Evolutionary conservation across 2,888 invertebrate genomes (phyloP).

Genomic region (Diadegma fenestrale): DNA sequence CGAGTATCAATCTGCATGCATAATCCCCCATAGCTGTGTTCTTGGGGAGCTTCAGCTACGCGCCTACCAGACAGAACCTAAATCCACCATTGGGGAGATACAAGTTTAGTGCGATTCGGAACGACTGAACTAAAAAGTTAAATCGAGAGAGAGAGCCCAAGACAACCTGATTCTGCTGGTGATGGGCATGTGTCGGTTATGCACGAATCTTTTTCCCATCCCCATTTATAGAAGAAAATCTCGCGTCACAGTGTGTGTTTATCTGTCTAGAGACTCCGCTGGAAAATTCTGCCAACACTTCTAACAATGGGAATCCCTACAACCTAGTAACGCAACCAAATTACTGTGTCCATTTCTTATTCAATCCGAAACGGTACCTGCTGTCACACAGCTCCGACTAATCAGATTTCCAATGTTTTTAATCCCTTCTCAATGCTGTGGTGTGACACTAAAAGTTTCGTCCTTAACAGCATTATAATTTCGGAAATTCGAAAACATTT

Average conservation of each 20-base stretch:
- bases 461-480: neutral
- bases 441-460: neutral
- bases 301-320: conserved; percentile 6
- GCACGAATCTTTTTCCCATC: conserved; percentile 3
- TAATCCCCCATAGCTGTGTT: conserved; percentile 64
- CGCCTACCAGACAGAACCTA: conserved; percentile 31
- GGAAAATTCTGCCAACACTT: conserved; percentile 30
- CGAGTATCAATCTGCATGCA: conserved; percentile 72
- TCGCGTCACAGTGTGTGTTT: conserved; percentile 20
- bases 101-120: neutral
- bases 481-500: neutral
- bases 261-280: conserved; percentile 37
- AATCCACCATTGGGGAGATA: conserved; percentile 43
- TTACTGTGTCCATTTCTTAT: neutral
- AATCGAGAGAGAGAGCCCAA: neutral
- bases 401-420: neutral
- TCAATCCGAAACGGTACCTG: neutral
- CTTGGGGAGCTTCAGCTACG: conserved; percentile 4
- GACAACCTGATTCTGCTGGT: conserved; percentile 21
- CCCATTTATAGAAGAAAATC: neutral
- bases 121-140: conserved; percentile 6
- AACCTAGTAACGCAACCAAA: neutral
- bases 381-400: neutral
- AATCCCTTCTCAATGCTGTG: neutral
- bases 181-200: conserved; percentile 46